Conservation (phyloP, 1,140 invertebrate species). For the Drosophila pseudoobscura region DNA sequence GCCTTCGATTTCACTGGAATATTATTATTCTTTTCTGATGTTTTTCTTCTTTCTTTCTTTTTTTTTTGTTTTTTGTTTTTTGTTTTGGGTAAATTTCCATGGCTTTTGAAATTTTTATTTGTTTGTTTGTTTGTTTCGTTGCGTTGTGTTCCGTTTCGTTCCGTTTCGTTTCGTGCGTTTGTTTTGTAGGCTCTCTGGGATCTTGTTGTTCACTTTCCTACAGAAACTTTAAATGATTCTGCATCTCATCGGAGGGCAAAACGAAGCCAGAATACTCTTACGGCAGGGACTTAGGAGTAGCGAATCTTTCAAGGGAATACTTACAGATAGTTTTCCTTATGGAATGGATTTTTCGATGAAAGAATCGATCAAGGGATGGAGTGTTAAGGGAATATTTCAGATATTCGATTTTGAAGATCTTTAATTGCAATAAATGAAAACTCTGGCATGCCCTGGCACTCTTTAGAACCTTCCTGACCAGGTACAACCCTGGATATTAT, state of each 20-base stretch:
- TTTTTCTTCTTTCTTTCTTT: too few species aligned
- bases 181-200: constrained; percentile 23
- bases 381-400: too few species aligned
- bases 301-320: too few species aligned
- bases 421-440: too few species aligned
- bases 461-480: too few species aligned
- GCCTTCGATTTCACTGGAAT: constrained; percentile 45
- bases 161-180: constrained; percentile 17
- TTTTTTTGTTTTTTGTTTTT: constrained; percentile 7
- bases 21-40: constrained; percentile 35
- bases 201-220: constrained; percentile 35
- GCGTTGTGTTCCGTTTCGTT: background rate
- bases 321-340: too few species aligned
- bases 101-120: constrained; percentile 72
- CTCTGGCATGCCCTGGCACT: too few species aligned
- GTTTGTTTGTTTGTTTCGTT: constrained; percentile 66
- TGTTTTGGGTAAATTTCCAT: constrained; percentile 70
- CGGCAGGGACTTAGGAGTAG: background rate
- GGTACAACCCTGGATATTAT: too few species aligned
- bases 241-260: constrained; percentile 11
- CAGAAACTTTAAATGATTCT: constrained; percentile 36
- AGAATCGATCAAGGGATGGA: too few species aligned
- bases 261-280: constrained; percentile 49
- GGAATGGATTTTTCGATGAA: too few species aligned
- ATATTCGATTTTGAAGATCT: too few species aligned